These are phyloP conservation scores for Polyodon spathula DNA, from an alignment of 2,113 vertebrate species.

Conservation along the genomic window DNA sequence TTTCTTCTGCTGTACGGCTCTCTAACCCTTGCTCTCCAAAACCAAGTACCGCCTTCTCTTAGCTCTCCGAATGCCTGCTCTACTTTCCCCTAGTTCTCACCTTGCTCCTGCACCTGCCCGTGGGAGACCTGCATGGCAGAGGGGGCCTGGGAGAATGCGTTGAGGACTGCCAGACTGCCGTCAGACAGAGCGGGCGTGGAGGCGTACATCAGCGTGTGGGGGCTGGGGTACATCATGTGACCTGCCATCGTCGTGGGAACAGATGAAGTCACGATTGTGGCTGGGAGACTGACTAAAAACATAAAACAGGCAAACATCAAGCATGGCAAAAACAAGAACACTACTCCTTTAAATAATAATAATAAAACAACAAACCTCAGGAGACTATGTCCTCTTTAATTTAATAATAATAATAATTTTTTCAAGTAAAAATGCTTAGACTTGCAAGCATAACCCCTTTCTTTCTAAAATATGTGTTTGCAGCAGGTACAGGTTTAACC, in stretches of 20 bases:
- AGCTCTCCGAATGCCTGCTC: background rate
- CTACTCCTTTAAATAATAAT: too few species aligned
- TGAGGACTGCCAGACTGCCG: constrained; percentile 87
- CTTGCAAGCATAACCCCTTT: too few species aligned
- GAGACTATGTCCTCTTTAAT: too few species aligned
- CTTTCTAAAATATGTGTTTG: too few species aligned
- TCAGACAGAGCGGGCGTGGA: constrained; percentile 79
- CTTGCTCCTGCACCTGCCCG: constrained; percentile 77
- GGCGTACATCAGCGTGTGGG: constrained; percentile 92
- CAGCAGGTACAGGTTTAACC: too few species aligned
- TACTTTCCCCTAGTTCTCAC: constrained; percentile 47
- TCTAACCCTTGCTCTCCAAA: background rate
- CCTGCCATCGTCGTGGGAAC: constrained; percentile 87
- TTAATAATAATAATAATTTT: too few species aligned
- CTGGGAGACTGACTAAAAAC: constrained; percentile 80
- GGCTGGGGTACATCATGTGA: constrained; percentile 97
- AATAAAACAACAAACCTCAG: too few species aligned
- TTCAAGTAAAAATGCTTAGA: too few species aligned
- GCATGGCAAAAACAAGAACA: too few species aligned
- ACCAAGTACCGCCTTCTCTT: background rate
- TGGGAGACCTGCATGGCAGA: constrained; percentile 94
- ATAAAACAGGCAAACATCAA: constrained; percentile 15
- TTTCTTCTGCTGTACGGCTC: too few species aligned
- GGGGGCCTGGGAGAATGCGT: constrained; percentile 85
- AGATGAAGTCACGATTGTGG: constrained; percentile 94